phyloP scores from a whole-genome alignment of 1,140 invertebrate genomes.

The Dendroctonus ponderosae region DNA sequence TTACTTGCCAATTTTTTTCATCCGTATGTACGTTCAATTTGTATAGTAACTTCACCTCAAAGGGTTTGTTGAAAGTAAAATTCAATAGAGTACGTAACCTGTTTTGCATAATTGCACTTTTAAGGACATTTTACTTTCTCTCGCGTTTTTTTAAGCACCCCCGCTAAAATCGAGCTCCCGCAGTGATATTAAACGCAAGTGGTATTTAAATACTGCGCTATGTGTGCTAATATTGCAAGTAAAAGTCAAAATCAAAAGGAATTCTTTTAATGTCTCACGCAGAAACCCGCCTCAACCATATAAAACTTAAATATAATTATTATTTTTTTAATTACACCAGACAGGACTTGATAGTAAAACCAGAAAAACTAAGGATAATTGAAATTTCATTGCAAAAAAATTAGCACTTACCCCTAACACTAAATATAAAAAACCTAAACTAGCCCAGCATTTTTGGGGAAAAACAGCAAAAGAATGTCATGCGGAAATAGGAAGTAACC shows the following conservation, averaged over 20 bases:
- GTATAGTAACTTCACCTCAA: too few relatives aligned
- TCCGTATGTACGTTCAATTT: too few relatives aligned
- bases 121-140: conserved; percentile 23
- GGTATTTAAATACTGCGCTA: conserved; percentile 14
- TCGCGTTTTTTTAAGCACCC: conserved; percentile 21
- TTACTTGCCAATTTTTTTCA: too few relatives aligned
- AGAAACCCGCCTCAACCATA: too few relatives aligned
- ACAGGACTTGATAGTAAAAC: not conserved
- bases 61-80: too few relatives aligned
- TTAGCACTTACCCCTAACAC: too few relatives aligned
- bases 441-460: too few relatives aligned
- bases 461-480: too few relatives aligned
- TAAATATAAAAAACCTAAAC: too few relatives aligned
- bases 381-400: too few relatives aligned
- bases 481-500: too few relatives aligned
- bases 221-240: conserved; percentile 27
- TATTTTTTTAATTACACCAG: not conserved
- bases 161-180: conserved; percentile 15
- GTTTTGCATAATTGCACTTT: conserved; percentile 9
- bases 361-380: too few relatives aligned
- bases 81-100: not conserved
- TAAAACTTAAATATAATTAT: not conserved
- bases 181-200: conserved; percentile 17
- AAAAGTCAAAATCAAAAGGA: conserved; percentile 28
- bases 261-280: conserved; percentile 26